phyloP scores from a whole-genome alignment of 1,140 invertebrate species.

The Trichoplusia ni region DNA sequence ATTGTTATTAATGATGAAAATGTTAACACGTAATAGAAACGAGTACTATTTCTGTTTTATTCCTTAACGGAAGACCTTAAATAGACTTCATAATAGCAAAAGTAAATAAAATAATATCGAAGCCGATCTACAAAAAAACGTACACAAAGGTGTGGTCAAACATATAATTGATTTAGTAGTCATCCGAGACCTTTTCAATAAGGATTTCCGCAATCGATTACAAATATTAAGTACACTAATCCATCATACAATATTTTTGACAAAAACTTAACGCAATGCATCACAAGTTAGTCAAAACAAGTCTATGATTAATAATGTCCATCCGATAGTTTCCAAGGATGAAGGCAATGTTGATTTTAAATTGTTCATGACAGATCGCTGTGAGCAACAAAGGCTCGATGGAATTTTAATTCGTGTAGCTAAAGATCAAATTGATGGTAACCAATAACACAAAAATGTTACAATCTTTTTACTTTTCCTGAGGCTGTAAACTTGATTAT shows the following conservation, averaged over 20 bases:
- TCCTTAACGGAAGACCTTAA: too few relatives aligned
- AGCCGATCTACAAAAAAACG: background rate
- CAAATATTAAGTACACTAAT: conserved; percentile 11
- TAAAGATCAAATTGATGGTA: conserved; percentile 29
- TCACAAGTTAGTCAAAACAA: conserved; percentile 12
- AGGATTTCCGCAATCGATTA: conserved; percentile 47
- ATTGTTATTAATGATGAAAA: background rate
- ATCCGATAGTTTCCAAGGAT: conserved; percentile 28
- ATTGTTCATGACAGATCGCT: conserved; percentile 32
- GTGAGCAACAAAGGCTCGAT: conserved; percentile 21
- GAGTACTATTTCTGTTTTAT: too few relatives aligned
- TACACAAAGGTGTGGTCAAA: conserved; percentile 18
- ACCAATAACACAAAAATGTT: conserved; percentile 23
- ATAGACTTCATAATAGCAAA: too few relatives aligned
- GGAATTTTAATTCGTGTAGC: conserved; percentile 33
- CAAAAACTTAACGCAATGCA: conserved; percentile 20
- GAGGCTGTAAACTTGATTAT: conserved; percentile 26
- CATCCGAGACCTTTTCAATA: conserved; percentile 23
- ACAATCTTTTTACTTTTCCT: conserved; percentile 15
- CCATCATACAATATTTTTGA: conserved; percentile 19
- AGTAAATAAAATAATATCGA: too few relatives aligned
- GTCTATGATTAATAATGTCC: conserved; percentile 26
- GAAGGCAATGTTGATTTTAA: conserved; percentile 28
- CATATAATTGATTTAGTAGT: conserved; percentile 25
- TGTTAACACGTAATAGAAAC: background rate